Conservation (phyloP, 2,113 vertebrate genomes). For the Tiliqua scincoides region DNA sequence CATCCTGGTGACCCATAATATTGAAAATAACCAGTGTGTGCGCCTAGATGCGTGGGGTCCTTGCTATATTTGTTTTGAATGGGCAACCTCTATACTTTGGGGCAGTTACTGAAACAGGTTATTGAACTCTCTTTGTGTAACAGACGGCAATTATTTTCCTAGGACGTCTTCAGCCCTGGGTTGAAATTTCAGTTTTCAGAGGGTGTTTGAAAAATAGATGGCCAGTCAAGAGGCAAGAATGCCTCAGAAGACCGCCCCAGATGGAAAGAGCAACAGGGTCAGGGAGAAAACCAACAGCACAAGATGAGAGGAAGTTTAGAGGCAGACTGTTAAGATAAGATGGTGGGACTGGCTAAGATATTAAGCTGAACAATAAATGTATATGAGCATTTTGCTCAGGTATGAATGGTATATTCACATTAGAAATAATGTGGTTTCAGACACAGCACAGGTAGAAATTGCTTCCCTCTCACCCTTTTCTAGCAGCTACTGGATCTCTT, state of each 20-base stretch:
- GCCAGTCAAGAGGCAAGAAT: slow-evolving; percentile 63
- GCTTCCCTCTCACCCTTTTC: too few species aligned
- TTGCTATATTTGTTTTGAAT: slow-evolving; percentile 55
- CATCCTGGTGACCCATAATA: slow-evolving; percentile 1
- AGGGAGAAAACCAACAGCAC: slow-evolving; percentile 48
- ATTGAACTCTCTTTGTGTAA: slow-evolving; percentile 54
- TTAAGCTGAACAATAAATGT: neutral
- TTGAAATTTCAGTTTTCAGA: slow-evolving; percentile 62
- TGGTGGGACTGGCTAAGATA: neutral
- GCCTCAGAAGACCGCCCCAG: slow-evolving; percentile 55
- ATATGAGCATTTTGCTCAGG: neutral
- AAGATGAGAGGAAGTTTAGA: slow-evolving; percentile 10
- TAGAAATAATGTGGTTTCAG: too few species aligned
- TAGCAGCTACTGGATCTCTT: too few species aligned
- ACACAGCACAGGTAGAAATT: too few species aligned
- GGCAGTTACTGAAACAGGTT: slow-evolving; percentile 65
- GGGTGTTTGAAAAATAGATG: slow-evolving; percentile 55
- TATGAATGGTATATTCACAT: neutral
- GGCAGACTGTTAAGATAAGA: neutral
- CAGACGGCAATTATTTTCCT: slow-evolving; percentile 60
- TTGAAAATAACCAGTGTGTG: neutral
- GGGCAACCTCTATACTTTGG: slow-evolving; percentile 51
- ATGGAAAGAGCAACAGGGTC: slow-evolving; percentile 64
- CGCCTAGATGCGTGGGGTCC: slow-evolving; percentile 30
- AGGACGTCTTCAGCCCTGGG: slow-evolving; percentile 60